Conservation (phyloP, 2,888 invertebrate species). For the Nymphalis polychloros region DNA sequence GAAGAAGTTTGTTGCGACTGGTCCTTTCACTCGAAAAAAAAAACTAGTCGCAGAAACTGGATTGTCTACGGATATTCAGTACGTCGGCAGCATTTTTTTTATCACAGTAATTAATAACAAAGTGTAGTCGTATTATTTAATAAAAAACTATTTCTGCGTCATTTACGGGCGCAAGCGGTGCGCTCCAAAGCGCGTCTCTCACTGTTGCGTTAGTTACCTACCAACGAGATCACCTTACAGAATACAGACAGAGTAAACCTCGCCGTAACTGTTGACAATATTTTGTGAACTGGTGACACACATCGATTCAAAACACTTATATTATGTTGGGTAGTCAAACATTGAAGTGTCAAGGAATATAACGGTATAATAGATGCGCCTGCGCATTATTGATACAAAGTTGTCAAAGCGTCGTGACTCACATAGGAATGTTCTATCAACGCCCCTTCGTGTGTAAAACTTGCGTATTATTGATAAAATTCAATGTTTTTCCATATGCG, state of each 20-base stretch:
- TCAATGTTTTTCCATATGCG: constrained; percentile 21
- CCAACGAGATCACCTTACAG: constrained; percentile 37
- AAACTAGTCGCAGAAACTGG: constrained; percentile 46
- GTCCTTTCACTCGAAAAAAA: constrained; percentile 54
- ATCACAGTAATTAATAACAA: constrained; percentile 42
- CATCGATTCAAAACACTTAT: constrained; percentile 13
- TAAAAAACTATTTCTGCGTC: constrained; percentile 24
- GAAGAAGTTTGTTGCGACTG: constrained; percentile 35
- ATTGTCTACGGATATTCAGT: constrained; percentile 50
- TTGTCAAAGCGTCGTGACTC: constrained; percentile 22
- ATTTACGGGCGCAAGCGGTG: constrained; percentile 64
- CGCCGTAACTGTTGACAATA: constrained; percentile 23
- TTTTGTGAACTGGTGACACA: constrained; percentile 28
- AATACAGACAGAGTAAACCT: constrained; percentile 31
- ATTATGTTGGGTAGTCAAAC: constrained; percentile 21
- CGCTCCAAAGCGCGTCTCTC: constrained; percentile 69
- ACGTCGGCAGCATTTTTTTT: constrained; percentile 56
- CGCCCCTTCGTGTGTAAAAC: constrained; percentile 26
- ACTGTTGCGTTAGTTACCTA: constrained; percentile 49
- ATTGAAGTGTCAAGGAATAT: constrained; percentile 17
- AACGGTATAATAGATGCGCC: constrained; percentile 23
- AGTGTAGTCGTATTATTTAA: constrained; percentile 35
- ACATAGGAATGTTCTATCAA: constrained; percentile 26
- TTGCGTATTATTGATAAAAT: constrained; percentile 24
- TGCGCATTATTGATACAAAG: constrained; percentile 13